Base-by-base conservation (phyloP, 2,888 invertebrate genomes). In the Thalpophila matura region DNA sequence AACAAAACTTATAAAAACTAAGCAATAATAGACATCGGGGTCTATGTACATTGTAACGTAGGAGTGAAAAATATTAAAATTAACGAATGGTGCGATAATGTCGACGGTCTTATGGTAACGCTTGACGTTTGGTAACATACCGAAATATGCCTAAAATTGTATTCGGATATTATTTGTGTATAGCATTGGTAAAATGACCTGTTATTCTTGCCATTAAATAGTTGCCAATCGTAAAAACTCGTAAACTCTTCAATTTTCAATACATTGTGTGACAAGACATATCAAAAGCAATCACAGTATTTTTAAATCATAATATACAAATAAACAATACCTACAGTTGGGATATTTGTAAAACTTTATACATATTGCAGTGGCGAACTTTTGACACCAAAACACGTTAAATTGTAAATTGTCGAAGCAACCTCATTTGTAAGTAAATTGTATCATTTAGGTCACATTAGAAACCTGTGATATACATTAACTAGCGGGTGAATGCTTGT, bases 11-110 rank as follows among this genome's bases (percentile, higher is more conserved):
- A 89, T 91, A 92, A 94, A 93, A 94, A 86, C 65, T 94, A 93
- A 95, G 94, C 94, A 94, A 95, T 94, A 94, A 93, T 94, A 94
- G 94, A 87, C 94, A 80, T 83, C 83, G 88, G 86, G 81, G 92
- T 94, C 94, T 94, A 93, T 94, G 92, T 94, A 94, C 88, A 90
- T 94, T 94, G 91, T 93, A 93, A 91, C 82, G 89, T 94, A 93
- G 92, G 89, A 88, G 89, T 89, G 91, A 89, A 90, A 86, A 85
- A 77, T 61, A 74, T 77, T 75, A 84, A 87, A 81, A 86, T 86
- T 84, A 93, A 93, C 93, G 89, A 93, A 94, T 94, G 95, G 94
- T 95, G 95, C 95, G 93, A 91, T 84, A 86, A 73, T 89, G 85
- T 91, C 89, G 92, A 90, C 91, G 89, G 89, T 93, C 91, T 93